Conservation (phyloP, 2,888 invertebrate species). For the Drosophila helvetica region DNA sequence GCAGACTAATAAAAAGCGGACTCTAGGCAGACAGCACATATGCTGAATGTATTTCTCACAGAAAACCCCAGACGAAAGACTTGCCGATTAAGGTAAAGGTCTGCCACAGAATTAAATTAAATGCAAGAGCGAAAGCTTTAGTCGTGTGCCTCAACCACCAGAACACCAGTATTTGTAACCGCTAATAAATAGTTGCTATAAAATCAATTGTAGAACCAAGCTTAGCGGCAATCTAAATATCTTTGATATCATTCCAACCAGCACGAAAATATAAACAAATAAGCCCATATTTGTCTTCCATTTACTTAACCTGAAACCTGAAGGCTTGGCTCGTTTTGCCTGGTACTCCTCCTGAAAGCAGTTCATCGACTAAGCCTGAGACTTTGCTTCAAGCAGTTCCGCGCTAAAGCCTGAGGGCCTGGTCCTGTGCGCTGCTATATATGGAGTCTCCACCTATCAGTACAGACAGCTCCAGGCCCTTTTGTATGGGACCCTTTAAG, state of each 20-base stretch:
- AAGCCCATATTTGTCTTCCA: too few relatives aligned
- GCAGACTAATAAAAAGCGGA: constrained; percentile 7
- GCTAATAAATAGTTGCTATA: too few relatives aligned
- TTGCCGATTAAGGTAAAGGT: neutral
- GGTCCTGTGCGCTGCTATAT: too few relatives aligned
- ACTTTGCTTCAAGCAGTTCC: neutral
- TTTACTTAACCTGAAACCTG: too few relatives aligned
- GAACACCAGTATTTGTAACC: too few relatives aligned
- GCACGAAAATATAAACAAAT: too few relatives aligned
- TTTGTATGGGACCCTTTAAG: neutral
- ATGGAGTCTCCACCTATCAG: neutral
- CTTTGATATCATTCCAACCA: too few relatives aligned
- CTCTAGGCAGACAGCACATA: neutral
- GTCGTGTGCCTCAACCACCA: too few relatives aligned
- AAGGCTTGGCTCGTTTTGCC: neutral
- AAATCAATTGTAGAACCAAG: too few relatives aligned
- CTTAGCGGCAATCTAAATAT: too few relatives aligned
- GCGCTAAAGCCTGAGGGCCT: neutral
- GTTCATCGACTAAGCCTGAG: neutral
- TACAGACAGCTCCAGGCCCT: too few relatives aligned
- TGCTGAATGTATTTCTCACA: neutral
- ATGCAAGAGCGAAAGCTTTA: too few relatives aligned
- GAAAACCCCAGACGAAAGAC: neutral
- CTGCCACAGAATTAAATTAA: neutral
- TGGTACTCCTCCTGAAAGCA: neutral